A percentile compares a stretch with the other conserved stretches of the same genome.
Evolutionary conservation across 1,140 invertebrate species (phyloP).

Genomic region (Batillaria attramentaria): DNA sequence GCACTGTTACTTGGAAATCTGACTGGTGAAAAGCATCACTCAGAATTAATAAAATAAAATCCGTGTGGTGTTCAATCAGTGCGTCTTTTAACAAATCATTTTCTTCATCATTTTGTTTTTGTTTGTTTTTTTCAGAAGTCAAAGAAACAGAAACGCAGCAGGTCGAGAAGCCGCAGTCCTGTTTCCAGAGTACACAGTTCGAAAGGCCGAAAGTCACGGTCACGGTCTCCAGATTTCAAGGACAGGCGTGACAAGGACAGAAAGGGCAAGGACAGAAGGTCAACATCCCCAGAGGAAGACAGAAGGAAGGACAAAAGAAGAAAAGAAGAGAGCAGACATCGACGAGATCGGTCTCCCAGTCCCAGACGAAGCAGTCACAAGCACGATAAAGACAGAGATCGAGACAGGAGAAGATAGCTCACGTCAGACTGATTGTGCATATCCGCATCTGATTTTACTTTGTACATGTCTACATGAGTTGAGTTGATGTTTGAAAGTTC

Average conservation of each 20-base stretch:
- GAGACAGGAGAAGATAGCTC: constrained; percentile 1
- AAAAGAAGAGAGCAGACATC: constrained; percentile 20
- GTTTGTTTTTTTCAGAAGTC: constrained; percentile 3
- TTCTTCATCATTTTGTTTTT: no score
- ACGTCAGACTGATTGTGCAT: no score
- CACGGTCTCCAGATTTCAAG: constrained; percentile 36
- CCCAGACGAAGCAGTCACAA: constrained; percentile 21
- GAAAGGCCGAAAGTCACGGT: constrained; percentile 30
- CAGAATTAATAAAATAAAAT: no score
- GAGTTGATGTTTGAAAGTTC: no score
- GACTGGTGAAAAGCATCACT: no score
- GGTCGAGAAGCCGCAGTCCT: constrained; percentile 30
- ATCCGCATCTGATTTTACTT: no score
- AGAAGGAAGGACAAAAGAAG: constrained; percentile 25
- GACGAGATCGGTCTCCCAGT: constrained; percentile 17
- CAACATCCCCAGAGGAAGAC: constrained; percentile 20
- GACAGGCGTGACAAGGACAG: constrained; percentile 26
- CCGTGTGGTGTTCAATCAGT: no score
- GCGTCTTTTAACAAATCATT: no score
- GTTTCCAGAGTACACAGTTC: constrained; percentile 26
- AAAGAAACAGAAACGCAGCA: constrained; percentile 34
- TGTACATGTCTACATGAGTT: no score
- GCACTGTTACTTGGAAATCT: no score
- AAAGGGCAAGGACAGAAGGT: constrained; percentile 31
- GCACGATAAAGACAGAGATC: constrained; percentile 28